Conservation (phyloP, 2,888 invertebrate genomes). For the Zaprionus bogoriensis region DNA sequence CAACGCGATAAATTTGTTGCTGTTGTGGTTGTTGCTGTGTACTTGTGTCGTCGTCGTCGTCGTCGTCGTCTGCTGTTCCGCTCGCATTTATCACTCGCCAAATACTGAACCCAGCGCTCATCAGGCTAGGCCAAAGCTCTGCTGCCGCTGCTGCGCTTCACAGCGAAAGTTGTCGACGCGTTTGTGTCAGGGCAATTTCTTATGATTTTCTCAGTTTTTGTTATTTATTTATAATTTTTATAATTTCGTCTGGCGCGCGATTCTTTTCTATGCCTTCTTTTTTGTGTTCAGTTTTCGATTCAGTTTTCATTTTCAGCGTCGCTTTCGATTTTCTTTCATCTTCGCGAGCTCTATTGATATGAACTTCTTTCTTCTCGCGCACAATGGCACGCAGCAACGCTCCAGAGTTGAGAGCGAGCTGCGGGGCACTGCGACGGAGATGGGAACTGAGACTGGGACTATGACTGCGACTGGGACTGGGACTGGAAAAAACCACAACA, state of each 20-base stretch:
- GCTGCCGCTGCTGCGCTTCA: no score
- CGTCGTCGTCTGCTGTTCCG: slow-evolving; percentile 4
- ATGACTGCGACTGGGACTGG: background rate
- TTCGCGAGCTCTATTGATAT: slow-evolving; percentile 38
- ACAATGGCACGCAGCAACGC: no score
- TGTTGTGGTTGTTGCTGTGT: slow-evolving; percentile 2
- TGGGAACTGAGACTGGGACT: background rate
- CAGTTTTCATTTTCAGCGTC: slow-evolving; percentile 21
- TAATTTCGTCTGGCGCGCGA: slow-evolving; percentile 18
- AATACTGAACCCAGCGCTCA: slow-evolving; percentile 29
- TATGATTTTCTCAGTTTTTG: slow-evolving; percentile 25
- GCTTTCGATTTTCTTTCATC: slow-evolving; percentile 57
- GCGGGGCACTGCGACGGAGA: no score
- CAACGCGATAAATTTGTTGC: slow-evolving; percentile 9
- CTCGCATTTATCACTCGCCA: slow-evolving; percentile 40
- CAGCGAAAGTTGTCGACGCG: slow-evolving; percentile 35
- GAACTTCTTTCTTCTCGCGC: slow-evolving; percentile 40
- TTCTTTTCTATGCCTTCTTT: slow-evolving; percentile 20
- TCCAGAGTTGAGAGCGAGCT: no score
- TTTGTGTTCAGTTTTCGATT: slow-evolving; percentile 18
- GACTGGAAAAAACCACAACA: slow-evolving; percentile 5
- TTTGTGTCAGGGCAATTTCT: slow-evolving; percentile 42
- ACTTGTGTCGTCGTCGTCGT: background rate
- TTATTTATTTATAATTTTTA: slow-evolving; percentile 10
- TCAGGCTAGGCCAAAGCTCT: no score